Evolutionary conservation across 2,113 vertebrate genomes (phyloP).

Genomic region (Silurus meridionalis): DNA sequence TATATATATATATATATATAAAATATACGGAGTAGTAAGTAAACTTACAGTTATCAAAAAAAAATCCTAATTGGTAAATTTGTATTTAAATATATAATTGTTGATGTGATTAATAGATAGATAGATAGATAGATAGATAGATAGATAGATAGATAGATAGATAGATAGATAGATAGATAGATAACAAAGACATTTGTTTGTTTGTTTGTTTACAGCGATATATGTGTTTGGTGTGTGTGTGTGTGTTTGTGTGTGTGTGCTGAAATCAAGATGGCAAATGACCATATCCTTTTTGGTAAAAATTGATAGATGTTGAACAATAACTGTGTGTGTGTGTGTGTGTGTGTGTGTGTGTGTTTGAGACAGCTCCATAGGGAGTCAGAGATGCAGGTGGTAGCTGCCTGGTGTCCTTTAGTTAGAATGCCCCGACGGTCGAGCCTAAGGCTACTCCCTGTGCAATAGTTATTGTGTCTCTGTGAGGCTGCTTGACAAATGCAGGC

Average conservation of each 20-base stretch:
- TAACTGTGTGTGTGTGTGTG: conserved; percentile 27
- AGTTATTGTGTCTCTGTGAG: conserved; percentile 48
- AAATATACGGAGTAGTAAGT: too few species aligned
- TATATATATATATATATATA: too few species aligned
- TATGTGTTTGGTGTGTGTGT: background rate
- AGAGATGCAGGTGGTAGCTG: conserved; percentile 56
- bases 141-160: background rate
- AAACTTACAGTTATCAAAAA: too few species aligned
- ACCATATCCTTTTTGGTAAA: conserved; percentile 24
- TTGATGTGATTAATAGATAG: too few species aligned
- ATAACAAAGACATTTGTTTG: background rate
- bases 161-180: conserved; percentile 5
- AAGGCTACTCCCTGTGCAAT: conserved; percentile 39
- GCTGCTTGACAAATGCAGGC: conserved; percentile 47
- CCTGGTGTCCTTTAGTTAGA: conserved; percentile 52
- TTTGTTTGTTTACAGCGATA: background rate
- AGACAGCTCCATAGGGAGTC: conserved; percentile 45
- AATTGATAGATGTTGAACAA: conserved; percentile 36
- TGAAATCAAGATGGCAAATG: conserved; percentile 18
- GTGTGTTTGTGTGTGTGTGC: background rate
- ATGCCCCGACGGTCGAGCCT: conserved; percentile 36
- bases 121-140: background rate
- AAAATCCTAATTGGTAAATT: too few species aligned
- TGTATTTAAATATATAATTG: too few species aligned
- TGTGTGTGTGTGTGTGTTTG: background rate